Base-by-base conservation (phyloP, 1,140 invertebrate species). In the Diorhabda elongata region DNA sequence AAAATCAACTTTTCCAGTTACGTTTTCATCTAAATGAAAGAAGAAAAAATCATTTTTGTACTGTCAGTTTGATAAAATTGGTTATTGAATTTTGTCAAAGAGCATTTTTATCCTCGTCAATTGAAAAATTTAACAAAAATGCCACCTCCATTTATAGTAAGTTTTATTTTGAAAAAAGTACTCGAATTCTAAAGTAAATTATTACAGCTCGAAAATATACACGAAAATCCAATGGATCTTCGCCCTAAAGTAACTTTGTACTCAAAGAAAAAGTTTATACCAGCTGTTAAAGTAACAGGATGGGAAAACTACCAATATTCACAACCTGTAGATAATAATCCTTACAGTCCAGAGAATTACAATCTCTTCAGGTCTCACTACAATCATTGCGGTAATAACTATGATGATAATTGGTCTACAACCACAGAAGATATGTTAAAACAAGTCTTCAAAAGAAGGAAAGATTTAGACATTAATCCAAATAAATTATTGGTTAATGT, bases 251-350 rank as follows among this genome's bases (percentile, higher is more conserved):
- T 47, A 43, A 60, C 41, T 44, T 75, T 84, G 58, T 83, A 83
- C 77, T 82, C 80, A 3, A 85, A 84, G 76, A 83, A 83, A 68
- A 77, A 42, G 7, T 85, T 84, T 69, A 74, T 77, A 11, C 75
- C 79, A 2, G 74, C 74, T 59, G 79, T 82, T 9, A 85, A 84
- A 79, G 78, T 83, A 43, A 78, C 80, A 61, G 78, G 82, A 69
- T 85, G 84, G 84, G 79, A 83, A 63, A 82, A 71, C 65, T 61
- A 74, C 44, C 67, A 76, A 52, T 75, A 80, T 73, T 79, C 78
- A 2, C 79, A 81, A 66, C 82, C 80, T 66, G 81, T 81, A 74
- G 83, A 84, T 75, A 82, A 81, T 67, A 79, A 84, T 69, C 82
- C 82, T 4, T 83, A 82, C 68, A 77, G 81, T 44, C 81, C 83